These are phyloP conservation scores for Clupea harengus DNA, from an alignment of 2,113 vertebrate species.

Conservation along the genomic window DNA sequence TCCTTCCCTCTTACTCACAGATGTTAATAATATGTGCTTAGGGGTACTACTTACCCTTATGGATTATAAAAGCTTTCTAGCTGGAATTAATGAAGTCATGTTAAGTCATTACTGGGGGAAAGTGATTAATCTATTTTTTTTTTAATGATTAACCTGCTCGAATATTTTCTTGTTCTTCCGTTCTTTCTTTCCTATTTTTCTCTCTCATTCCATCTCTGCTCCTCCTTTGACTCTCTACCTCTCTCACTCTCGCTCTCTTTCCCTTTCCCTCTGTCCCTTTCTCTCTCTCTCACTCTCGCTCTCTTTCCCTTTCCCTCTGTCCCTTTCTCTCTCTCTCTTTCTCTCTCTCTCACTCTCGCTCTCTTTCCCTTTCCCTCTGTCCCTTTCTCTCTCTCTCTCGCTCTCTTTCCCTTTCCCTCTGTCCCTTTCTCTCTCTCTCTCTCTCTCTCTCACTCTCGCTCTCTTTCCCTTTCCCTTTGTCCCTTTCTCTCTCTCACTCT, in stretches of 20 bases:
- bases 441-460: neutral
- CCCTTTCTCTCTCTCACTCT: neutral
- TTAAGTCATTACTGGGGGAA: neutral
- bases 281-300: neutral
- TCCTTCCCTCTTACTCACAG: neutral
- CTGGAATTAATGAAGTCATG: neutral
- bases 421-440: neutral
- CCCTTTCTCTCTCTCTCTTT: neutral
- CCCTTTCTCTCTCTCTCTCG: neutral
- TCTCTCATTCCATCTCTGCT: neutral
- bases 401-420: neutral
- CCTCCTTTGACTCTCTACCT: neutral
- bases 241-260: neutral
- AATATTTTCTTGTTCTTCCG: neutral
- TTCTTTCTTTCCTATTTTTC: neutral
- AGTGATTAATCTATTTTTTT: neutral
- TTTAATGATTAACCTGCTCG: neutral
- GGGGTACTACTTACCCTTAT: neutral
- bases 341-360: slow-evolving; percentile 19
- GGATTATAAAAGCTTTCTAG: slow-evolving; percentile 7
- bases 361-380: neutral
- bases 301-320: neutral
- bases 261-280: neutral
- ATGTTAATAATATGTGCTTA: neutral
- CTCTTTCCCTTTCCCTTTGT: neutral